Evolutionary conservation across 2,113 vertebrate genomes (phyloP), one percentile per base, ranked within the genome.

Genomic region (Siphamia tubifer): DNA sequence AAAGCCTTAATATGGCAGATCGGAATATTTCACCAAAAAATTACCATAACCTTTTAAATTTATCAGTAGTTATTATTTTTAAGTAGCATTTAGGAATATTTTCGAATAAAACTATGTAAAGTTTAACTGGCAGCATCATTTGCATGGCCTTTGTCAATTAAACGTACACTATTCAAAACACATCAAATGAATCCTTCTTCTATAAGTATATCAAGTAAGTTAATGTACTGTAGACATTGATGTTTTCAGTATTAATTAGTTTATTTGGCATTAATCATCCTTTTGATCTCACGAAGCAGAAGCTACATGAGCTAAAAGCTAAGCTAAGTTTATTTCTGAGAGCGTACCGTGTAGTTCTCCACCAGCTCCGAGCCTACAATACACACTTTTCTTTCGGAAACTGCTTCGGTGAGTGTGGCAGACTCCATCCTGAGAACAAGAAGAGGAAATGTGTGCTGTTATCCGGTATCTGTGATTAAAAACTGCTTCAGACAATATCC

Each of bases 361-460:
- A 98, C 92, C 44, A 87, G 92, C 91, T 98, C 95, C 7, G 97
- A 96, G 17, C 96, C 96, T 43, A 95, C 88, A 17, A 98, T 87
- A 9, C 81, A 87, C 54, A 96, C 91, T 81, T 83, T 90, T 55
- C 94, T 94, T 67, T 94, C 94, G 28, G 84, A 68, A 24, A 82
- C 86, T 42, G 94, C 94, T 19, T 88, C 89, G 12, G 85, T 54
- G 56, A 87, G 89, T 20, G 53, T 55, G 2, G 30, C 40, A 11
- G 87, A 32, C 57, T 97, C 96, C 96, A 98, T 98, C 5, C 12
- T 56, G 7, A 53, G 11, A 19, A 15, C 8, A 0, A 1, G 4
- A 1, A 4, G 1, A 34, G 0, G 1, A 15, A 17, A 25, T 47
- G 10, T 1, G 2, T 9, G 5, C 1, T 31, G 2, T 30, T 56